Evolutionary conservation across 2,113 vertebrate species (phyloP).

Genomic region (Leucoraja erinaceus): DNA sequence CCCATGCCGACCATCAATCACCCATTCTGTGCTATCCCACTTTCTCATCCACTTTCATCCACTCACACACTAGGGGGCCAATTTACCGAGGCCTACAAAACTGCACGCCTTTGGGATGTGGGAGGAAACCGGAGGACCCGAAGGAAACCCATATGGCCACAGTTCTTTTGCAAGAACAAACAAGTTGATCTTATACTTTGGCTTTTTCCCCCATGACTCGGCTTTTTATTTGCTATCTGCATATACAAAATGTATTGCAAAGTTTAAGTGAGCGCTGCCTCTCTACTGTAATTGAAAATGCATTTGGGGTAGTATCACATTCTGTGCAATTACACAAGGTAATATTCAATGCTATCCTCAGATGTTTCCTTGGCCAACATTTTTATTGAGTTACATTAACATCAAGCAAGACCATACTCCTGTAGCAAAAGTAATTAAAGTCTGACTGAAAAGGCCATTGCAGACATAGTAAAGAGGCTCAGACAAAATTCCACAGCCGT

Average conservation of each 20-base stretch:
- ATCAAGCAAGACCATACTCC: neutral
- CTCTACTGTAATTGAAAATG: neutral
- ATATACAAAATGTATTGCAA: neutral
- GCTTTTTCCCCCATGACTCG: too few relatives aligned
- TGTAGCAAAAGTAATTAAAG: neutral
- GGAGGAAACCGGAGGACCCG: too few relatives aligned
- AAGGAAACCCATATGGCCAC: too few relatives aligned
- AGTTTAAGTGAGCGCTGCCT: neutral
- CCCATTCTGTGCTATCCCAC: too few relatives aligned
- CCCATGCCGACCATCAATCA: too few relatives aligned
- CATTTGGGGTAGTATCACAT: neutral
- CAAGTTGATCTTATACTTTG: too few relatives aligned
- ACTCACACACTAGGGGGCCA: too few relatives aligned
- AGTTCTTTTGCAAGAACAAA: too few relatives aligned
- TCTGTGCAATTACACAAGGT: neutral
- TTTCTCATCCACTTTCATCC: too few relatives aligned
- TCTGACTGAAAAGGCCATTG: neutral
- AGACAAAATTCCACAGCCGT: neutral
- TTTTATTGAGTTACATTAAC: neutral
- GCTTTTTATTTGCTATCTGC: too few relatives aligned
- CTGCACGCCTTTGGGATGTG: too few relatives aligned
- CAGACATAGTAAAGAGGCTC: neutral
- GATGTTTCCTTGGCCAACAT: neutral
- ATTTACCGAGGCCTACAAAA: too few relatives aligned
- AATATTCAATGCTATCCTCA: neutral